Percentiles rank a stretch among this genome's conserved stretches.
These are phyloP conservation scores for Dysidea cf. avara DNA, from an alignment of 37 sponge, comb jelly and placozoan genomes.

Conservation along the genomic window DNA sequence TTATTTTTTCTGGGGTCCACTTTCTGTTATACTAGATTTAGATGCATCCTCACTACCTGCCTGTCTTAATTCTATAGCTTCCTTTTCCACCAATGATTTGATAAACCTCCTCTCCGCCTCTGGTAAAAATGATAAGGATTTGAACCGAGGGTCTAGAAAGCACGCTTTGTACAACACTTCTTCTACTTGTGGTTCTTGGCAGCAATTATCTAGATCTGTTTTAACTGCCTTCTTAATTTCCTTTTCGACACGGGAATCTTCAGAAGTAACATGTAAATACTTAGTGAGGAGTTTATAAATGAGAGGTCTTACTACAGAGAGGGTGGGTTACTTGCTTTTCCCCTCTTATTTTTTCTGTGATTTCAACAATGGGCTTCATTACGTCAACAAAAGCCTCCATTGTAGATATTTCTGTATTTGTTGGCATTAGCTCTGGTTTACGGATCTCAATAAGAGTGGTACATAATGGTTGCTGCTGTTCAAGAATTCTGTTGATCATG, in stretches of 20 bases:
- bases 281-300: slow-evolving; percentile 12
- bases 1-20: no score
- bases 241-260: slow-evolving; percentile 7
- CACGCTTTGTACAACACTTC: slow-evolving; percentile 8
- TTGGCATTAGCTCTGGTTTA: slow-evolving; percentile 30
- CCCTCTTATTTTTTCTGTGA: slow-evolving; percentile 28
- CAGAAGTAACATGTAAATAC: neutral
- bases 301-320: slow-evolving; percentile 27
- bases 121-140: neutral
- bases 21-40: no score
- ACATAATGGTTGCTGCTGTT: slow-evolving; percentile 36
- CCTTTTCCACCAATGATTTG: no score
- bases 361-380: slow-evolving; percentile 29
- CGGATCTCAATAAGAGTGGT: slow-evolving; percentile 16
- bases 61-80: no score
- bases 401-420: slow-evolving; percentile 16
- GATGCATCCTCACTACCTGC: no score
- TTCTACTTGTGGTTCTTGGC: slow-evolving; percentile 3
- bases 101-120: no score
- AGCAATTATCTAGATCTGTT: slow-evolving; percentile 14
- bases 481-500: slow-evolving; percentile 27
- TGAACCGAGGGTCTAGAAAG: slow-evolving; percentile 37
- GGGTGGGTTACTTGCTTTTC: slow-evolving; percentile 40
- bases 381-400: slow-evolving; percentile 15
- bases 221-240: neutral